Conservation (phyloP, 2,888 invertebrate genomes). For the Syrista parreyssii region DNA sequence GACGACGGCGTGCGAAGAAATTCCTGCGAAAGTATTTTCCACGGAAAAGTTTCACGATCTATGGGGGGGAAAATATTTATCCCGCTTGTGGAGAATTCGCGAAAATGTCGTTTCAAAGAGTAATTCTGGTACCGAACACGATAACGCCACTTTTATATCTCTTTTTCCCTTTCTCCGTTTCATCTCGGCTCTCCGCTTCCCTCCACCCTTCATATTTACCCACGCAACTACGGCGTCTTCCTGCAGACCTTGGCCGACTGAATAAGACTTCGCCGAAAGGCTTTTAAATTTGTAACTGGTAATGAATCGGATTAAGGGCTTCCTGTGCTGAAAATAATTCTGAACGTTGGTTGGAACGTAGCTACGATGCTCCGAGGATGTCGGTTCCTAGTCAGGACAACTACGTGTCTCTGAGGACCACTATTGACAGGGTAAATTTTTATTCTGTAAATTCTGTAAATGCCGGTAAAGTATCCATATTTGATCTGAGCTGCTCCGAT, state of each 20-base stretch:
- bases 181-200: background rate
- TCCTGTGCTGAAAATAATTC: too few species aligned
- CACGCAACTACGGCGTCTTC: background rate
- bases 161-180: background rate
- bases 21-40: background rate
- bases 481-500: too few species aligned
- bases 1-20: background rate
- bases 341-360: too few species aligned
- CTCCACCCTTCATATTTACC: background rate
- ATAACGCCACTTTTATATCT: background rate
- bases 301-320: constrained; percentile 23
- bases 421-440: too few species aligned
- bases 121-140: background rate
- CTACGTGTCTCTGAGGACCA: too few species aligned
- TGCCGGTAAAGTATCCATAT: too few species aligned
- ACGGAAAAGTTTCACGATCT: background rate
- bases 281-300: constrained; percentile 23
- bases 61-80: background rate
- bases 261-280: constrained; percentile 7
- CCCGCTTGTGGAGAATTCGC: background rate
- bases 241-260: background rate
- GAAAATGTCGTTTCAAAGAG: background rate
- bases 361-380: too few species aligned
- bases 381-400: too few species aligned
- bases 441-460: too few species aligned